These are phyloP conservation scores for Gobiocypris rarus DNA, from an alignment of 2,113 vertebrate genomes.

Conservation along the genomic window DNA sequence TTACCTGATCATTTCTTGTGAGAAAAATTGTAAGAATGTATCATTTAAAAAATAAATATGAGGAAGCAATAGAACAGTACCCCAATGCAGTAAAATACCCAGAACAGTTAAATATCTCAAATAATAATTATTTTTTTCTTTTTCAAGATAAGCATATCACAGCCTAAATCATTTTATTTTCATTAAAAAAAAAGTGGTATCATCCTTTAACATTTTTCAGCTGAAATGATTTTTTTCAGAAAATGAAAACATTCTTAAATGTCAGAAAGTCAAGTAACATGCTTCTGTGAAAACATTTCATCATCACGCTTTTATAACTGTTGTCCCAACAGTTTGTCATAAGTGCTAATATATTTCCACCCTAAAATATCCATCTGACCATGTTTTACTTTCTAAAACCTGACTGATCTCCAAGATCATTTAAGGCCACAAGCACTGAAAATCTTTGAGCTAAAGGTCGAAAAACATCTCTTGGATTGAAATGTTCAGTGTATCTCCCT, in stretches of 20 bases:
- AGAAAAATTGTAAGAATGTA: too few relatives aligned
- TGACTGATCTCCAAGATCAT: not conserved
- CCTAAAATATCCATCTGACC: not conserved
- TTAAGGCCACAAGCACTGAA: not conserved
- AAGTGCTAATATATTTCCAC: not conserved
- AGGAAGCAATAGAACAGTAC: too few relatives aligned
- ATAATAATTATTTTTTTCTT: too few relatives aligned
- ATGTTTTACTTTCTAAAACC: not conserved
- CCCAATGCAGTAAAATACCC: too few relatives aligned
- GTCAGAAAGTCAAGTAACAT: not conserved
- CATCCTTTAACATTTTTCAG: too few relatives aligned
- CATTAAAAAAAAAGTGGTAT: too few relatives aligned
- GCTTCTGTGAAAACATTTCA: not conserved
- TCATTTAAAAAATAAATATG: too few relatives aligned
- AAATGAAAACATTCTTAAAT: too few relatives aligned
- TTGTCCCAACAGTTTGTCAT: not conserved
- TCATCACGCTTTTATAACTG: not conserved
- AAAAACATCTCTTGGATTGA: not conserved
- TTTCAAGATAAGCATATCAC: not conserved
- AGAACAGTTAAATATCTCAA: too few relatives aligned
- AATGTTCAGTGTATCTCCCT: conserved; percentile 28
- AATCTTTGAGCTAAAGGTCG: not conserved
- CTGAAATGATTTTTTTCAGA: too few relatives aligned
- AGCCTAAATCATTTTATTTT: not conserved
- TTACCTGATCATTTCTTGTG: too few relatives aligned